These are phyloP conservation scores for Tarsius wallacei DNA, from an alignment of 2,797 vertebrate species.

Conservation along the genomic window DNA sequence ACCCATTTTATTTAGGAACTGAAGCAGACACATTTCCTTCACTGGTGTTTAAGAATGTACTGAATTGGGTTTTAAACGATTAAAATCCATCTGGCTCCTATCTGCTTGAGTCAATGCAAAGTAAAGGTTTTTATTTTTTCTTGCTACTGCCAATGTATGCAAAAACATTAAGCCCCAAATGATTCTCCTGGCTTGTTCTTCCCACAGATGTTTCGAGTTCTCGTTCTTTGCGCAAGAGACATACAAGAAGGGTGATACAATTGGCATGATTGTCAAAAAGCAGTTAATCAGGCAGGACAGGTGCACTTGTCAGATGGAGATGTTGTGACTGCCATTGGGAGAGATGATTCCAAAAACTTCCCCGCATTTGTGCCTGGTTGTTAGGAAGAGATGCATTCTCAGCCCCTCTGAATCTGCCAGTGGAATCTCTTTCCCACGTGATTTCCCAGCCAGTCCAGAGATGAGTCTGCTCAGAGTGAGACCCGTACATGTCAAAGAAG, in stretches of 20 bases:
- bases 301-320: background rate
- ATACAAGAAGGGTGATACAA: background rate
- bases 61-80: conserved; percentile 47
- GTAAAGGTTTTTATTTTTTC: background rate
- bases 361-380: background rate
- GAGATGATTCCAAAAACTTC: background rate
- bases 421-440: conserved; percentile 4
- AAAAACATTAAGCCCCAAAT: background rate
- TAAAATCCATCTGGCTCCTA: conserved; percentile 19
- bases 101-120: background rate
- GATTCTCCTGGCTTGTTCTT: background rate
- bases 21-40: background rate
- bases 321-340: background rate
- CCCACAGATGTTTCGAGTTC: conserved; percentile 34
- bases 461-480: background rate
- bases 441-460: background rate
- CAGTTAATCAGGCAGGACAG: background rate
- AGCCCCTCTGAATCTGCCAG: background rate
- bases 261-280: background rate
- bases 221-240: background rate
- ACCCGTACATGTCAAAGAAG: background rate
- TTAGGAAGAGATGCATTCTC: background rate
- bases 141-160: background rate
- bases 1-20: conserved; percentile 32
- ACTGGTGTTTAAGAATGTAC: conserved; percentile 6